Conservation (phyloP, 2,113 vertebrate species). For the Trichomycterus rosablanca region DNA sequence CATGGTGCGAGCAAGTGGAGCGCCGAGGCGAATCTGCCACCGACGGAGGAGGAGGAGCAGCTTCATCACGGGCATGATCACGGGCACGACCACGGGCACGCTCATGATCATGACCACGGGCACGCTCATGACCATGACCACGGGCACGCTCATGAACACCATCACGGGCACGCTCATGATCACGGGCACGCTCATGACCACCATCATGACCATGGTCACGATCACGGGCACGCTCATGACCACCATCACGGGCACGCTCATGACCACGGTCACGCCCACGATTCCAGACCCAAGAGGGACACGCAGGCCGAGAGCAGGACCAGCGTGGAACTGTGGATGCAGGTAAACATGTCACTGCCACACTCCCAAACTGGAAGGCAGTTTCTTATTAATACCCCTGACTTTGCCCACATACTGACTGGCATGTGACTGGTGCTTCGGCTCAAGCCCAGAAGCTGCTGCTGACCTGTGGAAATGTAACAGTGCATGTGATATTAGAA, state of each 20-base stretch:
- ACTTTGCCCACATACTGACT: too few relatives aligned
- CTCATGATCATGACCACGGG: not conserved
- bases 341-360: slow-evolving; percentile 59
- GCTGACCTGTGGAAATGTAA: too few relatives aligned
- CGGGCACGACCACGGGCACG: slow-evolving; percentile 9
- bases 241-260: slow-evolving; percentile 25
- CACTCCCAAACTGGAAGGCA: not conserved
- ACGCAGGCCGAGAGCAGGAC: slow-evolving; percentile 57
- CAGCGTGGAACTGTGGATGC: slow-evolving; percentile 77
- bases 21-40: slow-evolving; percentile 62
- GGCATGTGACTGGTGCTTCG: too few relatives aligned
- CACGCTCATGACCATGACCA: not conserved
- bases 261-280: slow-evolving; percentile 5
- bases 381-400: too few relatives aligned
- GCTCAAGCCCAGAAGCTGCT: too few relatives aligned
- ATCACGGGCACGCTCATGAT: not conserved
- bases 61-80: slow-evolving; percentile 45
- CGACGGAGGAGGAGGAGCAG: slow-evolving; percentile 45
- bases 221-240: slow-evolving; percentile 32
- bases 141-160: not conserved
- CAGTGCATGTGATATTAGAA: too few relatives aligned
- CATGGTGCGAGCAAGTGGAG: slow-evolving; percentile 75
- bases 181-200: slow-evolving; percentile 21
- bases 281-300: slow-evolving; percentile 45
- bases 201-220: slow-evolving; percentile 32